Base-by-base conservation (phyloP, 2,113 vertebrate species). In the Pholis gunnellus region DNA sequence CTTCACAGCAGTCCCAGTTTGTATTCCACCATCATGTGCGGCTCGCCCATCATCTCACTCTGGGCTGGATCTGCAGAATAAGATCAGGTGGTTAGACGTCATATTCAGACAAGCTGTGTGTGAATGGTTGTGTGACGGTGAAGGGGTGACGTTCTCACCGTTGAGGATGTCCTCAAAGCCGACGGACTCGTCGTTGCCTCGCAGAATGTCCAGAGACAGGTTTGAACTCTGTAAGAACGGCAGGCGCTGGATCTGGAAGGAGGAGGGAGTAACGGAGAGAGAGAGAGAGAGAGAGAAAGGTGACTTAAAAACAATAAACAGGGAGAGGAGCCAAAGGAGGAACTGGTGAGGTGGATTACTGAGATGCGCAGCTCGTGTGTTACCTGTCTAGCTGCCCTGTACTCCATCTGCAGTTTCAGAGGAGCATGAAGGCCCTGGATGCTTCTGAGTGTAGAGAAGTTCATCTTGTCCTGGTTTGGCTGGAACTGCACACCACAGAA, bases 151-250 rank as follows among this genome's bases (percentile, higher is more conserved):
- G 0, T 17, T 20, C 91, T 95, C 94, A 98, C 98, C 98, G 44
- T 95, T 97, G 85, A 99, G 97, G 87, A 99, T 95, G 89, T 99
- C 98, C 88, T 99, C 97, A 93, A 99, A 99, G 66, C 97, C 91
- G 42, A 99, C 96, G 83, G 85, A 92, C 57, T 98, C 97, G 79
- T 98, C 96, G 6, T 90, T 96, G 72, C 97, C 97, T 79, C 95
- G 94, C 91, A 99, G 95, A 6, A 97, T 98, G 89, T 99, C 98
- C 65, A 99, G 85, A 13, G 97, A 96, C 77, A 99, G 84, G 81
- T 99, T 97, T 72, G 98, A 99, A 78, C 97, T 99, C 50, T 92
- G 95, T 86, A 99, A 95, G 95, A 99, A 99, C 0, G 98, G 98
- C 67, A 99, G 96, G 79, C 97, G 97, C 87, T 99, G 97, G 84